Evolutionary conservation across 2,888 invertebrate species (phyloP), one percentile per base, ranked within the genome.

Genomic region (Linnaemya tessellans): DNA sequence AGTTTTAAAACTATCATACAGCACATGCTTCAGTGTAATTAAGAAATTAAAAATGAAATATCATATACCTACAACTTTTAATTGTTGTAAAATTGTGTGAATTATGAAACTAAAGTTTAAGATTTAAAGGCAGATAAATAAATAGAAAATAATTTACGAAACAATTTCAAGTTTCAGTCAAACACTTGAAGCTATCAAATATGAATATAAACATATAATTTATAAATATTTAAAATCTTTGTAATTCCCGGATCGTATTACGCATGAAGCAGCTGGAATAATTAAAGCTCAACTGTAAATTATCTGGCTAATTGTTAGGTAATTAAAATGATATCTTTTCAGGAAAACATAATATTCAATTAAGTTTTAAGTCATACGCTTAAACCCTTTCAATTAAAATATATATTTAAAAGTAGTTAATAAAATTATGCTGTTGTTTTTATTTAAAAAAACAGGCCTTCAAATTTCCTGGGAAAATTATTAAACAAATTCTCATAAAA

Each of bases 401-500:
- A 30, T 30, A n/a, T 30, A 46, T n/a, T 43, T 58, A n/a, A 25
- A 43, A 51, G 54, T 56, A 56, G 30, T 20, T 56, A 54, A 56
- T 43, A 30, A 60, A 60, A 58, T 30, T 43, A 10, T n/a, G 18
- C n/a, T n/a, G n/a, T n/a, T n/a, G n/a, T n/a, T n/a, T n/a, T n/a
- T 10, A 46, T n/a, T 62, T 20, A 9, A 25, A 1, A 11, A 41
- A 64, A 65, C 20, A 20, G 58, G 46, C 35, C 8, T 15, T 25
- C 25, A 51, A 15, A 30, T 62, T 74, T 68, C 64, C 65, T 49
- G 5, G 46, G 25, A 74, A 74, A 74, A 67, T 73, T 68, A 80
- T 80, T 68, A 74, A 60, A 80, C 60, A 74, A 80, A 67, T 67
- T 67, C 58, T 67, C 49, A 43, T n/a, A 58, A 38, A 46, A 0